These are phyloP conservation scores for Eupithecia centaureata DNA, from an alignment of 2,888 invertebrate species.

Conservation along the genomic window DNA sequence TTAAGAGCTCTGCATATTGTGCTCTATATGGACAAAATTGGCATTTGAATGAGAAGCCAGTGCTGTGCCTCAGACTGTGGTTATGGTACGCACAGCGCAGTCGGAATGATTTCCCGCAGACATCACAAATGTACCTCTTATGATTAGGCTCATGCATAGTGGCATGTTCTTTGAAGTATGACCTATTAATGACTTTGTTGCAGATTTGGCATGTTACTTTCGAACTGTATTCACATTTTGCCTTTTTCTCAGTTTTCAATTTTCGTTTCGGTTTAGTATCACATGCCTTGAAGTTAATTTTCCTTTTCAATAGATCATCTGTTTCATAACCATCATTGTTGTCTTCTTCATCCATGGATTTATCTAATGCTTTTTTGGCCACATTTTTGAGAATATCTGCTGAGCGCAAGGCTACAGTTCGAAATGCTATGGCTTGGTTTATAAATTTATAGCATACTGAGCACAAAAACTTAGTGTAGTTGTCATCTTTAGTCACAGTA, in stretches of 20 bases:
- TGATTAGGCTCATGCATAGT: slow-evolving; percentile 66
- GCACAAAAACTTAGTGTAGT: slow-evolving; percentile 64
- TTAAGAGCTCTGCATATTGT: slow-evolving; percentile 58
- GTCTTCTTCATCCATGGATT: slow-evolving; percentile 40
- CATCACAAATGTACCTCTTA: slow-evolving; percentile 64
- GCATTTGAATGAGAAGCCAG: slow-evolving; percentile 65
- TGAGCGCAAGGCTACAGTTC: slow-evolving; percentile 60
- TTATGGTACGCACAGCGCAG: slow-evolving; percentile 63
- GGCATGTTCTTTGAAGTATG: slow-evolving; percentile 64
- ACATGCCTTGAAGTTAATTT: not conserved
- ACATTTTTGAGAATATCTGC: slow-evolving; percentile 55
- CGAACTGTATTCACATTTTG: slow-evolving; percentile 46
- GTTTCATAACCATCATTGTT: slow-evolving; percentile 46
- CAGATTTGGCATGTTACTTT: slow-evolving; percentile 56
- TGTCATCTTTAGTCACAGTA: slow-evolving; percentile 55
- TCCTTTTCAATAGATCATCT: slow-evolving; percentile 34
- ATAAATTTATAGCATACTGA: slow-evolving; percentile 61
- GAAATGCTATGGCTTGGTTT: slow-evolving; percentile 60
- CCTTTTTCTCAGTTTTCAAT: slow-evolving; percentile 31
- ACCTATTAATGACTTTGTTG: slow-evolving; percentile 57
- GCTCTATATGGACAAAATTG: slow-evolving; percentile 63
- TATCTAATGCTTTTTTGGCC: slow-evolving; percentile 48
- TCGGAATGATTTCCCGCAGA: slow-evolving; percentile 67
- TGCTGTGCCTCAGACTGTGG: slow-evolving; percentile 61
- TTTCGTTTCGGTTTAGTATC: slow-evolving; percentile 20